Base-by-base conservation (phyloP, 2,888 invertebrate genomes). In the Caradrina kadenii region DNA sequence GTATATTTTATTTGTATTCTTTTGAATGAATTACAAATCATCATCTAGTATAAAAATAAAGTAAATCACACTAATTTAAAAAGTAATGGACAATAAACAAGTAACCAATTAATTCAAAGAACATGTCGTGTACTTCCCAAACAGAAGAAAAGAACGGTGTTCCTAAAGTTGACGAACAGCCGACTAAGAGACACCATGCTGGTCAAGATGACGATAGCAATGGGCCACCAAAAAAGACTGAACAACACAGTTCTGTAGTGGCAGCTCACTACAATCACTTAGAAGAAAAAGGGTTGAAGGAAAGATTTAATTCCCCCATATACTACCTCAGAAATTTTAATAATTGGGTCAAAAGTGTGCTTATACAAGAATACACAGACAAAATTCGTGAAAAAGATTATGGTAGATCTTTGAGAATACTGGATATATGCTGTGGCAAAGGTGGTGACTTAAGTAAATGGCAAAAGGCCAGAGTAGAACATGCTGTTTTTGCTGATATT, bases 361-460 rank as follows among this genome's bases (percentile, higher is more conserved):
- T 99, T 0, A 99, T 99, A 85, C 97, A 98, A 96, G 97, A 98
- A 93, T 97, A 97, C 92, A 94, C 97, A 86, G 97, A 95, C 77
- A 97, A 97, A 91, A 96, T 97, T 56, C 97, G 96, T 86, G 96
- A 96, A 80, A 97, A 97, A 85, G 96, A 96, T 76, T 96, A 97
- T 78, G 97, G 97, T n/a, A 96, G 96, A 64, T 96, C 97, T 0
- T 85, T 98, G 42, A 96, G 96, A 70, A 98, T 99, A 0, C 94
- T 99, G 63, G 99, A 99, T 91, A 97, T 99, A 96, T 99, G 99
- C 85, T 99, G 99, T 91, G 99, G 99, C 1, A 99, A 99, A 96
- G 99, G 99, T 22, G 99, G 99, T 2, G 99, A 99, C 93, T 96
- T 99, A 48, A 96, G 98, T n/a, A 99, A 99, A 93, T 99, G 99